Conservation (phyloP, 2,113 vertebrate species). For the zebrafish (Danio rerio) region DNA sequence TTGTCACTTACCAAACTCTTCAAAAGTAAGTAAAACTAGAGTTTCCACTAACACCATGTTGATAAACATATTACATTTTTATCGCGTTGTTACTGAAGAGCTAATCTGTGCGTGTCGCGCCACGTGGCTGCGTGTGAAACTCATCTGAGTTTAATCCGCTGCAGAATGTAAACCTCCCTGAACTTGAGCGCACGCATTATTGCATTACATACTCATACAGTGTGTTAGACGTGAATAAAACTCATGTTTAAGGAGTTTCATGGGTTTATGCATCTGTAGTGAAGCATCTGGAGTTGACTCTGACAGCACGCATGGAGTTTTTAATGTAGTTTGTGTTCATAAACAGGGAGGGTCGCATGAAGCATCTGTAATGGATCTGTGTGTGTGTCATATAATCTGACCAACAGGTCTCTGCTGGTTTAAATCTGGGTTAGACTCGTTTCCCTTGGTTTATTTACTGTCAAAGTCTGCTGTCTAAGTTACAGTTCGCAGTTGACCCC, state of each 20-base stretch:
- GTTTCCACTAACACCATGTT: neutral
- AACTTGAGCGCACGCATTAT: neutral
- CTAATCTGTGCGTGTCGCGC: conserved; percentile 31
- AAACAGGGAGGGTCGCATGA: neutral
- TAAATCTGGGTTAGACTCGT: conserved; percentile 2
- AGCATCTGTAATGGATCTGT: conserved; percentile 24
- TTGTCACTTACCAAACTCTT: neutral
- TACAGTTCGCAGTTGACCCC: neutral
- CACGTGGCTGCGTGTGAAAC: conserved; percentile 52
- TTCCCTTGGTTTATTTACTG: neutral
- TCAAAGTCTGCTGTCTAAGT: neutral
- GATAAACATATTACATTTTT: neutral
- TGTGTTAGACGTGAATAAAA: neutral
- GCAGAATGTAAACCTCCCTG: neutral
- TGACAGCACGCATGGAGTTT: neutral
- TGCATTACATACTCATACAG: neutral
- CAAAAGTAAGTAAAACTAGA: conserved; percentile 51
- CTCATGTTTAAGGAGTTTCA: neutral
- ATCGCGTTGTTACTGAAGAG: no score
- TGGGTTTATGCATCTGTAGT: neutral
- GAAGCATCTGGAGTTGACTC: neutral
- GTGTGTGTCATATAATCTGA: conserved; percentile 25
- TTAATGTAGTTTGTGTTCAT: neutral
- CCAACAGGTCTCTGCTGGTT: conserved; percentile 6
- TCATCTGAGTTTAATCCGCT: conserved; percentile 15